Conservation (phyloP, 2,113 vertebrate species). For the Rafetus swinhoei region DNA sequence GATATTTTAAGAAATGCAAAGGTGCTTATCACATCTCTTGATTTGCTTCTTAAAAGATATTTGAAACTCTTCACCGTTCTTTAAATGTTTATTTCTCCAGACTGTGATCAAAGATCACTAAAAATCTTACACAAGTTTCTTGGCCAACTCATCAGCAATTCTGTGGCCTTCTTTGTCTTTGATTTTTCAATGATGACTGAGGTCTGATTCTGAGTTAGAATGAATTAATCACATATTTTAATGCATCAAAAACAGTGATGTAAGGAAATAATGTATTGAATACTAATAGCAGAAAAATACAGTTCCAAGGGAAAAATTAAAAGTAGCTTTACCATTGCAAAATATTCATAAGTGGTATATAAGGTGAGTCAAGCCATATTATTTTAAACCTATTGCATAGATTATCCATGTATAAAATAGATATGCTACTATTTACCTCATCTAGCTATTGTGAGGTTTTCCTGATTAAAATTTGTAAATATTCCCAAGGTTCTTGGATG, state of each 20-base stretch:
- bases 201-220: background rate
- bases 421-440: background rate
- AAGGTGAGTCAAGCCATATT: too few species aligned
- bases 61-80: background rate
- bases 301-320: background rate
- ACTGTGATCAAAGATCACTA: too few species aligned
- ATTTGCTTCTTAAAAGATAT: background rate
- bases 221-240: background rate
- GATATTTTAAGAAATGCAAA: background rate
- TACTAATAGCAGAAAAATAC: background rate
- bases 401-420: background rate
- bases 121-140: too few species aligned
- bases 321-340: background rate
- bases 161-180: too few species aligned
- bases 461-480: constrained; percentile 7
- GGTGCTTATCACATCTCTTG: background rate
- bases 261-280: background rate
- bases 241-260: background rate
- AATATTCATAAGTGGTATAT: background rate
- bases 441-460: background rate
- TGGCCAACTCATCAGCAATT: too few species aligned
- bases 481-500: background rate
- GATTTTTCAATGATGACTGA: too few species aligned
- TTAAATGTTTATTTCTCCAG: background rate
- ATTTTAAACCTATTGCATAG: background rate